Evolutionary conservation across 2,888 invertebrate species (phyloP).

Genomic region (Leptogaster cylindrica): DNA sequence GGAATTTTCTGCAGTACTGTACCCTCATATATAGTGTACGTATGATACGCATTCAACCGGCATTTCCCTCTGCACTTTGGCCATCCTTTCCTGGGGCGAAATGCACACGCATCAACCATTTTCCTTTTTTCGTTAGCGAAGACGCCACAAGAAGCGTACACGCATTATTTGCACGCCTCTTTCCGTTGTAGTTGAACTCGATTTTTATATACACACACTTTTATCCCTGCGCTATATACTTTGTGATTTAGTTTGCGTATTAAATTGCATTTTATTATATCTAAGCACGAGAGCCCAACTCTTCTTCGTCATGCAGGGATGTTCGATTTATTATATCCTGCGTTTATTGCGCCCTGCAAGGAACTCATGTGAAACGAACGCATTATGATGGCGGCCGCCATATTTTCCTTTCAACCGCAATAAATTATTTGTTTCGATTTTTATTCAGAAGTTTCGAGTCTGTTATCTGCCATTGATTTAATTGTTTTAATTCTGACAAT

Average conservation of each 20-base stretch:
- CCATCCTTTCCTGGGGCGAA: slow-evolving; percentile 7
- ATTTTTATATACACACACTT: slow-evolving; percentile 1
- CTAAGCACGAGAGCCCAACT: slow-evolving; percentile 25
- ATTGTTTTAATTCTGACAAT: too few species aligned
- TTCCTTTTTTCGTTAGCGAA: slow-evolving; percentile 10
- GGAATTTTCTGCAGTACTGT: slow-evolving; percentile 34
- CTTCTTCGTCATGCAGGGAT: slow-evolving; percentile 1
- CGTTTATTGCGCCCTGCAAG: slow-evolving; percentile 17
- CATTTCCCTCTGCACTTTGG: background rate
- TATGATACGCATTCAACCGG: background rate
- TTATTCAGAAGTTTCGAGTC: too few species aligned
- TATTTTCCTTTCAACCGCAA: too few species aligned
- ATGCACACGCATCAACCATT: slow-evolving; percentile 13
- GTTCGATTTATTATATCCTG: slow-evolving; percentile 22
- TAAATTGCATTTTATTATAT: slow-evolving; percentile 41
- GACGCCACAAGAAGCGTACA: slow-evolving; percentile 3
- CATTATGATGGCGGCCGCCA: too few species aligned
- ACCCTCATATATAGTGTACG: background rate
- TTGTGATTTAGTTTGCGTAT: slow-evolving; percentile 32
- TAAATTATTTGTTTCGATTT: too few species aligned
- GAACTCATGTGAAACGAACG: slow-evolving; percentile 6
- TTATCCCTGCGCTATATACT: slow-evolving; percentile 18
- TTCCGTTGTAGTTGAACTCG: slow-evolving; percentile 5
- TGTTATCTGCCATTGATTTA: too few species aligned
- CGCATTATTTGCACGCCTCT: slow-evolving; percentile 29